A percentile compares a stretch with the other conserved stretches of the same genome.
phyloP scores from a whole-genome alignment of 2,113 vertebrate genomes.

The Dicaeum eximium region DNA sequence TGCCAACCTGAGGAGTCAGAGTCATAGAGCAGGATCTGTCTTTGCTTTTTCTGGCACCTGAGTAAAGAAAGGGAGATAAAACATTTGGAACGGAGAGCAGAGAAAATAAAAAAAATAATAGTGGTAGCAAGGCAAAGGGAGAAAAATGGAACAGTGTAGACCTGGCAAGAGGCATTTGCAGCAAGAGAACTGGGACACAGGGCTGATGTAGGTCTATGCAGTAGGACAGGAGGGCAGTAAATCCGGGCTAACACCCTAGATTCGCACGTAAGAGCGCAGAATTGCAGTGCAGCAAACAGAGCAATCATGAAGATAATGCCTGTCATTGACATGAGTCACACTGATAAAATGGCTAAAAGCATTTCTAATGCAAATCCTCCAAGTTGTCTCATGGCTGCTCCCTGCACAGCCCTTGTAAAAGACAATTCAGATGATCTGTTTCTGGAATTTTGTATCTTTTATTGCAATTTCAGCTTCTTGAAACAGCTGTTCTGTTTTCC shows the following conservation, averaged over 20 bases:
- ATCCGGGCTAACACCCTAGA: background rate
- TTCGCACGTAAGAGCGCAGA: background rate
- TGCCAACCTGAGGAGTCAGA: background rate
- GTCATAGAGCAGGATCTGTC: background rate
- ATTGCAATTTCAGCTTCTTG: background rate
- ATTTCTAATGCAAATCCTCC: background rate
- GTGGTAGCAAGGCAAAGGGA: background rate
- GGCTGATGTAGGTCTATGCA: background rate
- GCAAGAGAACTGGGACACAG: background rate
- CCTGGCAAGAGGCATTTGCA: background rate
- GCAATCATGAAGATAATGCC: background rate
- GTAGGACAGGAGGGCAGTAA: conserved; percentile 29
- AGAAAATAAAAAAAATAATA: background rate
- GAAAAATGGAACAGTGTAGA: background rate
- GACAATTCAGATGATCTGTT: background rate
- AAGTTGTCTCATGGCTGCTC: background rate
- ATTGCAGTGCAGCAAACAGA: background rate
- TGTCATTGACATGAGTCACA: background rate
- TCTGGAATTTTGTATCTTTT: background rate
- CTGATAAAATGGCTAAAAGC: background rate
- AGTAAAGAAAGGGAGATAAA: background rate
- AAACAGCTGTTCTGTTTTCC: background rate
- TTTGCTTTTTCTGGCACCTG: background rate
- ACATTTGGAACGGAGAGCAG: background rate
- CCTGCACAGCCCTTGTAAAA: background rate